phyloP scores from a whole-genome alignment of 2,113 vertebrate species.

The Heptranchias perlo region DNA sequence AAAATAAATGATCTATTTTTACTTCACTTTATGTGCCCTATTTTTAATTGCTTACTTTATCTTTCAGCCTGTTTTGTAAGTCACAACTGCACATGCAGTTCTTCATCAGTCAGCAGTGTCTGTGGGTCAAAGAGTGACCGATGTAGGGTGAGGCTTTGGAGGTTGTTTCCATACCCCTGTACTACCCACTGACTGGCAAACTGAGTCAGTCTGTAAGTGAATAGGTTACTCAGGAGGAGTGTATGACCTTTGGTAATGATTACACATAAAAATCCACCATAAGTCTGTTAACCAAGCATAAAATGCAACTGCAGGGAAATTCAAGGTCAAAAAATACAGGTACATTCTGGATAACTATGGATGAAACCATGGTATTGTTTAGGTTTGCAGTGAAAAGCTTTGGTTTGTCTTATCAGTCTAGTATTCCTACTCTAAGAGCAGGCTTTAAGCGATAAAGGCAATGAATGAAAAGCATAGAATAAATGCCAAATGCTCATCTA shows the following conservation, averaged over 20 bases:
- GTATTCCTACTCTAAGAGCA: background rate
- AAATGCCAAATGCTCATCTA: background rate
- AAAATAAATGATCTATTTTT: background rate
- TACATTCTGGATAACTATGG: background rate
- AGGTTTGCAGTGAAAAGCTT: background rate
- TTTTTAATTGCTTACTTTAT: background rate
- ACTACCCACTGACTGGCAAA: background rate
- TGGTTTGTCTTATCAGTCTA: background rate
- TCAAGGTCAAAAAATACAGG: background rate
- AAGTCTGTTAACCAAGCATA: background rate
- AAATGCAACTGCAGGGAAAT: constrained; percentile 10
- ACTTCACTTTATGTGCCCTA: background rate
- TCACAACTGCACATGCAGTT: background rate
- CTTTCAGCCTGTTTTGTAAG: background rate
- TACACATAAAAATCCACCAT: background rate
- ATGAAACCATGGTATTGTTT: background rate
- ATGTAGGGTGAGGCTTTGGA: background rate
- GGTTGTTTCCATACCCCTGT: background rate
- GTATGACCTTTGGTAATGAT: background rate
- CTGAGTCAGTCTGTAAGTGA: constrained; percentile 17
- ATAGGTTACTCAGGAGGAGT: background rate
- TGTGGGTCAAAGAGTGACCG: background rate
- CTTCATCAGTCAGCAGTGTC: background rate
- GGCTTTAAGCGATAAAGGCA: background rate
- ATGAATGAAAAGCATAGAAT: background rate